Conservation (phyloP, 2,888 invertebrate genomes). For the Maniola hyperantus region DNA sequence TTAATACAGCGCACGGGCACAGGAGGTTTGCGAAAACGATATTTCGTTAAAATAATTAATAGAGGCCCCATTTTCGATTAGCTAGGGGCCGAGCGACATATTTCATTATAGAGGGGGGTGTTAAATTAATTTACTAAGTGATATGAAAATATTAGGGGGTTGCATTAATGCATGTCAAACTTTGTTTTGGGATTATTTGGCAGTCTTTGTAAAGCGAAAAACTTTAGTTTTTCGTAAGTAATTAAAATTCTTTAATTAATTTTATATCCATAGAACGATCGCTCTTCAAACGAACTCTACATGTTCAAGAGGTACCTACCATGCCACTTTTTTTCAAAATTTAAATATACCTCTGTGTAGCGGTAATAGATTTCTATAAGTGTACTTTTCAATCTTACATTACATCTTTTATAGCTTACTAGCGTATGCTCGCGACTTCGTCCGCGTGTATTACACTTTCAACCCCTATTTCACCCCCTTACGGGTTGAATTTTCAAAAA, state of each 20-base stretch:
- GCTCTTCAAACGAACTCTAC: too few species aligned
- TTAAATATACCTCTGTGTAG: too few species aligned
- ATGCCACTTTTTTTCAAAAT: too few species aligned
- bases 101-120: slow-evolving; percentile 28
- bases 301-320: too few species aligned
- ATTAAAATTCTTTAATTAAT: neutral
- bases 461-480: too few species aligned
- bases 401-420: too few species aligned
- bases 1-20: slow-evolving; percentile 37
- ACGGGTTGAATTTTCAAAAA: too few species aligned
- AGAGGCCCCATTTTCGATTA: slow-evolving; percentile 44
- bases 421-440: too few species aligned
- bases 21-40: slow-evolving; percentile 47
- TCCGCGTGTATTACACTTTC: too few species aligned
- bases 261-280: too few species aligned
- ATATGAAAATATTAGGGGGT: slow-evolving; percentile 34
- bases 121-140: slow-evolving; percentile 37
- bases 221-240: neutral
- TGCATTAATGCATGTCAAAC: slow-evolving; percentile 9
- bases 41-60: slow-evolving; percentile 49
- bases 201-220: neutral
- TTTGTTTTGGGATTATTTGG: neutral
- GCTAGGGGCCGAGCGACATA: slow-evolving; percentile 32
- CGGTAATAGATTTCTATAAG: too few species aligned
- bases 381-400: too few species aligned